Evolutionary conservation across 2,797 vertebrate genomes (phyloP).

Genomic region (Sebastes diaconus): DNA sequence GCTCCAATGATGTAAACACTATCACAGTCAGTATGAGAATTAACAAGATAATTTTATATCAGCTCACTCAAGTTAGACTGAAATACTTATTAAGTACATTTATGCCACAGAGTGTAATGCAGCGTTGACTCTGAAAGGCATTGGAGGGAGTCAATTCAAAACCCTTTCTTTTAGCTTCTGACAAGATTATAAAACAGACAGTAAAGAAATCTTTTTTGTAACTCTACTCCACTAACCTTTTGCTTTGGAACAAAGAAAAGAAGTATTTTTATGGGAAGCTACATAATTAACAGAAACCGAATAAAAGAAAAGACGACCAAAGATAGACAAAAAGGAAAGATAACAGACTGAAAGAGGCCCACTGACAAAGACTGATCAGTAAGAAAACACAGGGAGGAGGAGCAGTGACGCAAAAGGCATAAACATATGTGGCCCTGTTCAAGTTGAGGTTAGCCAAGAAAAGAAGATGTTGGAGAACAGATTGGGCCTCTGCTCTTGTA

Average conservation of each 20-base stretch:
- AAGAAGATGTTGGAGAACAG: constrained; percentile 29
- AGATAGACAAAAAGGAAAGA: background rate
- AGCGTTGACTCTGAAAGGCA: background rate
- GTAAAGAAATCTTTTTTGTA: background rate
- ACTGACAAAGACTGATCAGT: background rate
- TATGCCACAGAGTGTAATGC: background rate
- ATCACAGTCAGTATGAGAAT: background rate
- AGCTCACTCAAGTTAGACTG: background rate
- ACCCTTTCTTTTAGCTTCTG: background rate
- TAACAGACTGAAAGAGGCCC: constrained; percentile 1
- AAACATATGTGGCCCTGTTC: constrained; percentile 35
- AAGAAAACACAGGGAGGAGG: constrained; percentile 1
- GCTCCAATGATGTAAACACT: background rate
- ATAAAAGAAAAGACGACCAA: background rate
- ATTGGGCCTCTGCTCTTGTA: constrained; percentile 26
- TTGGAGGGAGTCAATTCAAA: background rate
- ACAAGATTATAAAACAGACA: background rate
- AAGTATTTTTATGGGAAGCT: background rate
- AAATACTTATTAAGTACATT: background rate
- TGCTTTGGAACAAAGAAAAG: background rate
- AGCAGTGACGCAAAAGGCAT: constrained; percentile 42
- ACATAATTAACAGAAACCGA: background rate
- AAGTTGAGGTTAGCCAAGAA: constrained; percentile 49
- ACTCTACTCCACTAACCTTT: background rate
- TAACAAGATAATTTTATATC: background rate